Conservation (phyloP, 2,888 invertebrate species). For the Trissoscelio sp. region DNA sequence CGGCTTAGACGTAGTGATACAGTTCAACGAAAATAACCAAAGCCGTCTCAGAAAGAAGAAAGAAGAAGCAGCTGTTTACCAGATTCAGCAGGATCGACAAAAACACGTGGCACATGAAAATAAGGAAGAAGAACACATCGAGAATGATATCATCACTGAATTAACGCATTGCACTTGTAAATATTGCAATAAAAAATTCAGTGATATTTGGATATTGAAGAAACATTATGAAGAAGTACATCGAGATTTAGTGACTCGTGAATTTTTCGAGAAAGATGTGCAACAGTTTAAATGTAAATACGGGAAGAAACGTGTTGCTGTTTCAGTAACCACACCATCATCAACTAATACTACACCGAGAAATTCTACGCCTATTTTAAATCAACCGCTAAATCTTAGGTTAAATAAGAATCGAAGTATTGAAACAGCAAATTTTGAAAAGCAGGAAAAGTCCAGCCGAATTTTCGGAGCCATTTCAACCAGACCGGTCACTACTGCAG, state of each 20-base stretch:
- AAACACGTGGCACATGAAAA: constrained; percentile 83
- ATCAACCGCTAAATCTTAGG: constrained; percentile 80
- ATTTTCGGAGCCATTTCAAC: constrained; percentile 84
- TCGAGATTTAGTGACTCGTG: constrained; percentile 94
- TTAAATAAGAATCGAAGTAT: constrained; percentile 78
- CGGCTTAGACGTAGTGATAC: constrained; percentile 98
- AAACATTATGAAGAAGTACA: constrained; percentile 98
- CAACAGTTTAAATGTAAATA: constrained; percentile 95
- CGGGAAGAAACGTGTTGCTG: constrained; percentile 91
- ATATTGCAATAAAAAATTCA: constrained; percentile 96
- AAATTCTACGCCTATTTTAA: constrained; percentile 84
- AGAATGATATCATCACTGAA: constrained; percentile 84
- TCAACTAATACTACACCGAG: constrained; percentile 84
- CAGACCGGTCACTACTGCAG: constrained; percentile 86
- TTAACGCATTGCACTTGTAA: constrained; percentile 93
- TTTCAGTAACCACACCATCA: constrained; percentile 85
- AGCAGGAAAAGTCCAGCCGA: constrained; percentile 82
- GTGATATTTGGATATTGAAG: constrained; percentile 97
- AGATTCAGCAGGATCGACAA: constrained; percentile 84
- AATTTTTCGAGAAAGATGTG: constrained; percentile 95
- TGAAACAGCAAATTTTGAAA: constrained; percentile 82
- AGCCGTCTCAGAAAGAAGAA: constrained; percentile 86
- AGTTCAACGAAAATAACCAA: constrained; percentile 96
- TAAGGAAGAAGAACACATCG: constrained; percentile 83
- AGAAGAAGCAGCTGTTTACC: constrained; percentile 84